Percentiles rank a stretch among this genome's conserved stretches.
phyloP scores from a whole-genome alignment of 2,888 invertebrate genomes.

The Pristionchus mayeri region DNA sequence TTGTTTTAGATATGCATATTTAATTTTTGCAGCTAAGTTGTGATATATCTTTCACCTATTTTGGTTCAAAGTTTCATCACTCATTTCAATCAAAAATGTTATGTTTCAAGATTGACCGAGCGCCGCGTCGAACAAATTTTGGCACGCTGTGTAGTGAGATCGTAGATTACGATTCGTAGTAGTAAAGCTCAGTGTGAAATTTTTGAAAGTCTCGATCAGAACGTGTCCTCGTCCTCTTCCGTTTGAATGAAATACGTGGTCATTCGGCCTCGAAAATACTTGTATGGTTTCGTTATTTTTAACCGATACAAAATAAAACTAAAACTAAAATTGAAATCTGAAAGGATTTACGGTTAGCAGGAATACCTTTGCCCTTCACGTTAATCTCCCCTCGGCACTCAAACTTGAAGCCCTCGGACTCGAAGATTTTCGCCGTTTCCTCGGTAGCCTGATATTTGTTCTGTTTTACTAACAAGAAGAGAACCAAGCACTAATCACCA shows the following conservation, averaged over 20 bases:
- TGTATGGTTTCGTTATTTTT: no score
- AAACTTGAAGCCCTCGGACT: conserved; percentile 91
- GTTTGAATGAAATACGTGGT: conserved; percentile 60
- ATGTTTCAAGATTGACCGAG: no score
- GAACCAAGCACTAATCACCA: no score
- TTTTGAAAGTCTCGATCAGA: not conserved
- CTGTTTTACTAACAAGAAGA: no score
- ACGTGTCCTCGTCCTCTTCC: conserved; percentile 18
- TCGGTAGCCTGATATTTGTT: conserved; percentile 92
- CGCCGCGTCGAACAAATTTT: no score
- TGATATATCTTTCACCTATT: no score
- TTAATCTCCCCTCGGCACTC: conserved; percentile 93
- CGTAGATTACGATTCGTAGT: no score
- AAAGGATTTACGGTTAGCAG: conserved; percentile 83
- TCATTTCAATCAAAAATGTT: no score
- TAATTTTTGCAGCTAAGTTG: no score
- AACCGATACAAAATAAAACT: not conserved
- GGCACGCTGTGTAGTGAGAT: no score
- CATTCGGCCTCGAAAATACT: conserved; percentile 57
- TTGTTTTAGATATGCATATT: no score
- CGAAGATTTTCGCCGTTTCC: conserved; percentile 91
- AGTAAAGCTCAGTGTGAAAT: not conserved
- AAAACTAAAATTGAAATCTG: not conserved
- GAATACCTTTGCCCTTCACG: conserved; percentile 95
- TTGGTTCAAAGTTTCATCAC: no score